Evolutionary conservation across 1,140 invertebrate genomes (phyloP).

Genomic region (Drosophila kurseongensis): DNA sequence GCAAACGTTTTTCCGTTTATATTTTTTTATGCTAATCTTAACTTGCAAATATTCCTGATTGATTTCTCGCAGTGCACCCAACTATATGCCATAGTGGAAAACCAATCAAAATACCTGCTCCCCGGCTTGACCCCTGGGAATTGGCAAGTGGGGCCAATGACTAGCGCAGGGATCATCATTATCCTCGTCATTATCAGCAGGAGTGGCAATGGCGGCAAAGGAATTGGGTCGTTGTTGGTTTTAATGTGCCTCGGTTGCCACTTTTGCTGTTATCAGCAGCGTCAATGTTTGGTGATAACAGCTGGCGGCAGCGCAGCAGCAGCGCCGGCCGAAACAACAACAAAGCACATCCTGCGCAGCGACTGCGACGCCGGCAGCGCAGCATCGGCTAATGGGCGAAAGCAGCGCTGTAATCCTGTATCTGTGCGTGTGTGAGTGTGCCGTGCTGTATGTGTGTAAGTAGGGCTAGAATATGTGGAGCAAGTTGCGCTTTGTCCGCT

Average conservation of each 20-base stretch:
- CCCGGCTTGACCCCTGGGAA: conserved; percentile 36
- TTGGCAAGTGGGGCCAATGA: conserved; percentile 40
- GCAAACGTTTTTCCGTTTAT: too few relatives aligned
- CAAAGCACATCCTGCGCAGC: conserved; percentile 46
- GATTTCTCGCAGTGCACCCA: conserved; percentile 6
- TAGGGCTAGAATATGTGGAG: conserved; percentile 79
- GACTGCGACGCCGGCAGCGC: conserved; percentile 41
- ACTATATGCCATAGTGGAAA: conserved; percentile 39
- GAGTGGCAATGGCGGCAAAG: conserved; percentile 19
- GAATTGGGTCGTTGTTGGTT: conserved; percentile 72
- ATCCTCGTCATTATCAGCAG: conserved; percentile 33
- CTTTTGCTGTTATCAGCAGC: conserved; percentile 74
- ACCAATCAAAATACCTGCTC: conserved; percentile 48
- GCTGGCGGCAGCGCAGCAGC: conserved; percentile 43
- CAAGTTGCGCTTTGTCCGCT: conserved; percentile 71
- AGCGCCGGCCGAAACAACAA: conserved; percentile 38
- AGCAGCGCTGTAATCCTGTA: conserved; percentile 65
- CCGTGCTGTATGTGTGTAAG: conserved; percentile 67
- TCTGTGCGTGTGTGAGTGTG: conserved; percentile 15
- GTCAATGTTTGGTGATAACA: conserved; percentile 72
- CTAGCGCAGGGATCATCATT: conserved; percentile 40
- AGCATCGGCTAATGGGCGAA: conserved; percentile 53
- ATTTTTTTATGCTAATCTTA: too few relatives aligned
- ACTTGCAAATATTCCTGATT: not conserved
- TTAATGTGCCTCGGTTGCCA: conserved; percentile 68